Evolutionary conservation across 1,140 invertebrate genomes (phyloP), one percentile per base, ranked within the genome.

Genomic region (Araneus ventricosus): DNA sequence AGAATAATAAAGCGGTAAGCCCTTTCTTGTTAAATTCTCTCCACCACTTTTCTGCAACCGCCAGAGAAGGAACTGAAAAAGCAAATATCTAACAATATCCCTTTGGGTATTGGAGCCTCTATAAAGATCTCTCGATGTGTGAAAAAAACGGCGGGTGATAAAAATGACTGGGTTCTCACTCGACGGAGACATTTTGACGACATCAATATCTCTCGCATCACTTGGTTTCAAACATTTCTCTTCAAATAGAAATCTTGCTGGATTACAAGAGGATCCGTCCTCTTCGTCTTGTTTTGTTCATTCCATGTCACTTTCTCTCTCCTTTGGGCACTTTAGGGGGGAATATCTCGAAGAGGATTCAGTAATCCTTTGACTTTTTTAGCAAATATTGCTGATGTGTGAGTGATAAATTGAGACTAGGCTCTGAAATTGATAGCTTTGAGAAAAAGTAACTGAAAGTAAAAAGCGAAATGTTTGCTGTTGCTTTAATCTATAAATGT

Each of bases 161-260:
- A 75, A 75, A 75, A 75, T 75, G 70, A 75, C 10, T 34, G 70
- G n/a, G 70, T 22, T 37, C 30, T 75, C 70, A 75, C 30, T 75
- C 70, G 30, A 5, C 5, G 30, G 30, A 37, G 70, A 75, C 70
- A 75, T 75, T 75, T 75, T 75, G 70, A 75, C 14, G 70, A 75
- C 70, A 75, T 75, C 70, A 75, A 75, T 75, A 75, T 75, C 34
- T 75, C 70, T 37, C 70, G 30, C 70, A 75, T 75, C 70, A 37
- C 70, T 75, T 22, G 70, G 4, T 75, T 75, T 75, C 70, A 34
- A 63, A 37, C 70, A 75, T 75, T 75, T 75, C 70, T 75, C 70
- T 75, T 75, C 30, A 37, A 75, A 22, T 20, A 20, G 14, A 75
- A 75, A 75, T 75, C 70, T 37, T 20, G 10, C 17, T 27, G 70